Percentiles rank a stretch among this genome's conserved stretches.
These are phyloP conservation scores for Bombus sibiricus DNA, from an alignment of 1,140 invertebrate genomes.

Conservation along the genomic window DNA sequence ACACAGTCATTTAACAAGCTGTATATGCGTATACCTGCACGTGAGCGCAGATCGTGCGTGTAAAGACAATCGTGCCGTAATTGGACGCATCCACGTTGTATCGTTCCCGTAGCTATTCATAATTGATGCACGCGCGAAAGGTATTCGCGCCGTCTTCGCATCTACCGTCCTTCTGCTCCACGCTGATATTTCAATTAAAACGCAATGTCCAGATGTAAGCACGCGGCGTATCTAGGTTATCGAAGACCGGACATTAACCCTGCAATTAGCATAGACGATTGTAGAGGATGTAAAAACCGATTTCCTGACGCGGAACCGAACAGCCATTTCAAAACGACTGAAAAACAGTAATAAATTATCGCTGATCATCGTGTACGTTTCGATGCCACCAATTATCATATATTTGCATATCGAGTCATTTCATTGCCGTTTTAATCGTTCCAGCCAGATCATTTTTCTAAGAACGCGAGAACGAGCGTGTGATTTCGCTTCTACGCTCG, in stretches of 20 bases:
- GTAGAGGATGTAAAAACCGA: background rate
- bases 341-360: slow-evolving; percentile 40
- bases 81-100: slow-evolving; percentile 9
- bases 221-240: background rate
- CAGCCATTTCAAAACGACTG: slow-evolving; percentile 5
- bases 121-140: background rate
- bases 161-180: background rate
- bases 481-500: background rate
- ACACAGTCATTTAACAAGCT: slow-evolving; percentile 21
- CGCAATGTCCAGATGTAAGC: no score
- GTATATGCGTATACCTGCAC: background rate
- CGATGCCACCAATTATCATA: slow-evolving; percentile 17
- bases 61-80: slow-evolving; percentile 36
- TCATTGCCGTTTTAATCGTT: slow-evolving; percentile 5
- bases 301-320: background rate
- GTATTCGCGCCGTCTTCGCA: background rate
- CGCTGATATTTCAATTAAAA: slow-evolving; percentile 29
- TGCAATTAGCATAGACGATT: slow-evolving; percentile 5
- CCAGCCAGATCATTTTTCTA: background rate
- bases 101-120: slow-evolving; percentile 7
- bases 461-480: background rate
- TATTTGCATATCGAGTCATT: slow-evolving; percentile 39
- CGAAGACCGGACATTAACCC: background rate
- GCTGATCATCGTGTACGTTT: slow-evolving; percentile 2
- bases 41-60: background rate